Percentiles rank a stretch among this genome's conserved stretches.
These are phyloP conservation scores for Leucoraja erinaceus DNA, from an alignment of 2,113 vertebrate genomes.

Conservation along the genomic window DNA sequence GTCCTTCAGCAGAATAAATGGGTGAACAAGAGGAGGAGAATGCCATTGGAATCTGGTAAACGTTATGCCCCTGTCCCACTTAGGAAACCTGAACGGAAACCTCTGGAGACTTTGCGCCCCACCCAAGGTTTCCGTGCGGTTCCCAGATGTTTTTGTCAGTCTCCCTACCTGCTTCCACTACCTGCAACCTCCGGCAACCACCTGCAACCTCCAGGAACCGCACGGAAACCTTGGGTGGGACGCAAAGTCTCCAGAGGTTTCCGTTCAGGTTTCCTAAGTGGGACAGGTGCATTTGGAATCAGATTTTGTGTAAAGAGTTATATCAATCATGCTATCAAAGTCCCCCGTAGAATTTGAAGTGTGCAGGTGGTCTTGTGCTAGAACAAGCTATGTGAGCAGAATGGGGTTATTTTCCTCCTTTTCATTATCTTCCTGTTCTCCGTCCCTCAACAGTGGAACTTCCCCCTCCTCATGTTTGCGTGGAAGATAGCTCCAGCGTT, in stretches of 20 bases:
- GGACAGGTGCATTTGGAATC: too few relatives aligned
- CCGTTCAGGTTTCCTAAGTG: too few relatives aligned
- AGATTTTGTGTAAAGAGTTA: background rate
- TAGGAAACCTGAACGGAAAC: too few relatives aligned
- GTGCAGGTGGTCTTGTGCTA: background rate
- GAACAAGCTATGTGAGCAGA: background rate
- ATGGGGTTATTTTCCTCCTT: background rate
- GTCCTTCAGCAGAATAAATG: background rate
- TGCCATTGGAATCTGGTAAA: background rate
- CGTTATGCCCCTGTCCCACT: too few relatives aligned
- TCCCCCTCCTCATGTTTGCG: constrained; percentile 95
- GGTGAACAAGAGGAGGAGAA: background rate
- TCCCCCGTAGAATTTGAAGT: background rate
- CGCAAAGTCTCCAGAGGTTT: too few relatives aligned
- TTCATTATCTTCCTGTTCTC: constrained; percentile 8
- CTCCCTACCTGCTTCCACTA: too few relatives aligned
- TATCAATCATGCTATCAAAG: background rate
- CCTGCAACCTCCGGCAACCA: too few relatives aligned
- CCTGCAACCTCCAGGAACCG: too few relatives aligned
- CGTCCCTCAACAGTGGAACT: constrained; percentile 82
- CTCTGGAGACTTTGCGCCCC: too few relatives aligned
- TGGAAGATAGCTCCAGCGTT: constrained; percentile 96
- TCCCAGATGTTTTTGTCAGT: too few relatives aligned
- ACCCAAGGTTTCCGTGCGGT: too few relatives aligned
- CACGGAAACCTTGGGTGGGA: too few relatives aligned